Evolutionary conservation across 1,140 invertebrate species (phyloP), one percentile per base, ranked within the genome.

Genomic region (Achatina immaculata): DNA sequence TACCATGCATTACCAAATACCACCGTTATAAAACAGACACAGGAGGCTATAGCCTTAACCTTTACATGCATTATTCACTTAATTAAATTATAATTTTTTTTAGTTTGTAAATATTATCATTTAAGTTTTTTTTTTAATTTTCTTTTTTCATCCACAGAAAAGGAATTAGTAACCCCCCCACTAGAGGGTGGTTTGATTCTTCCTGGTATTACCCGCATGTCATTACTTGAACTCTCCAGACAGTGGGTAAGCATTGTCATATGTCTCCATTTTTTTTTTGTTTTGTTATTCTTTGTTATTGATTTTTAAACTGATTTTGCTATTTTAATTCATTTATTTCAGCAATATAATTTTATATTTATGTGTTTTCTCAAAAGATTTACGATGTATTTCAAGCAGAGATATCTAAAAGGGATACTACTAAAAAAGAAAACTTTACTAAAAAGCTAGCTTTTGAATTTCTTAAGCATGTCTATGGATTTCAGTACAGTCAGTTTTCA

Each of bases 121-220:
- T n/a, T n/a, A n/a, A n/a, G n/a, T n/a, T n/a, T n/a, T n/a, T n/a
- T n/a, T n/a, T n/a, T n/a, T n/a, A n/a, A n/a, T n/a, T n/a, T n/a
- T n/a, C n/a, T n/a, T 19, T 48, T 11, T 62, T 34, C 31, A 6
- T 62, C 79, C 38, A 51, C 55, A 98, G 97, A 98, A 90, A 95
- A 94, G 92, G 96, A 98, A 92, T 90, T 99, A 83, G 92, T 96
- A 19, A 99, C 98, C 31, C 97, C 98, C n/a, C 96, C 97, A 28
- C 90, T 99, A 45, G 86, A 92, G 83, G 36, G 58, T 42, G 96
- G 97, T 31, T 92, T 98, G 0, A 90, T 92, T 40, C 92, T 99
- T 83, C 98, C 98, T 31, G 98, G 98, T 80, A 94, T 99, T 48
- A 98, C 96, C 0, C 93, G 98, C 77, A 94, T 95, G 83, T 97